A percentile compares a stretch with the other conserved stretches of the same genome.
These are phyloP conservation scores for Vannuccia rotundouncinata DNA, from an alignment of 2,888 invertebrate genomes.

Conservation along the genomic window DNA sequence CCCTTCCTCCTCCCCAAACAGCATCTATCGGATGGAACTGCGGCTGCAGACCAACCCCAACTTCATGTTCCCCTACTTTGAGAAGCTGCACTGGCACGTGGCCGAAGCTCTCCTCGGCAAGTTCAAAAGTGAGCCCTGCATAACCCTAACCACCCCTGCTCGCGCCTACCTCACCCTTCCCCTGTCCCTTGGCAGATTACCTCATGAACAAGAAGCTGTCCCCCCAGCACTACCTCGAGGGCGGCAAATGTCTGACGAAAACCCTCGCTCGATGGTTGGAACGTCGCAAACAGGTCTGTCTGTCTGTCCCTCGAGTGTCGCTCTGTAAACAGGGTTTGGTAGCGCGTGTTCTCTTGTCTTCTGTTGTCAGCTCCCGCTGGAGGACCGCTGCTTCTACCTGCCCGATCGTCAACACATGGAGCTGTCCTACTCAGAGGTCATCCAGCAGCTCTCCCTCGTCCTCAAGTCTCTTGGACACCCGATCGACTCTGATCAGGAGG, in stretches of 20 bases:
- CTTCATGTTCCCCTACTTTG: constrained; percentile 77
- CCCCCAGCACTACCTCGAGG: not conserved
- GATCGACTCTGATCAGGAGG: not conserved
- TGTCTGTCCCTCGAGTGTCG: too few relatives aligned
- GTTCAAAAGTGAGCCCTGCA: not conserved
- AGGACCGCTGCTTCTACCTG: not conserved
- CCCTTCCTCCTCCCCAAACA: constrained; percentile 55
- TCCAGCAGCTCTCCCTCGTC: not conserved
- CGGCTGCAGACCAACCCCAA: constrained; percentile 72
- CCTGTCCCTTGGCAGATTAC: not conserved
- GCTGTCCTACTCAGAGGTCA: not conserved
- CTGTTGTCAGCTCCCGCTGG: not conserved
- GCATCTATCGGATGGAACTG: constrained; percentile 78
- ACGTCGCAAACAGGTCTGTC: not conserved
- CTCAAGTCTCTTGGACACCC: not conserved
- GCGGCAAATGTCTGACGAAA: not conserved
- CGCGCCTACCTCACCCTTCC: too few relatives aligned
- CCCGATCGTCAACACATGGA: constrained; percentile 18
- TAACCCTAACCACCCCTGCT: too few relatives aligned
- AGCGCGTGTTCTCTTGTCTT: too few relatives aligned
- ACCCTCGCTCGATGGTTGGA: not conserved
- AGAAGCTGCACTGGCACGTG: constrained; percentile 81
- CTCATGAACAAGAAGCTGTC: not conserved
- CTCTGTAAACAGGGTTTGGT: too few relatives aligned
- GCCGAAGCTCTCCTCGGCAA: constrained; percentile 64